Base-by-base conservation (phyloP, 2,113 vertebrate species). In the Daphoenositta chrysoptera region DNA sequence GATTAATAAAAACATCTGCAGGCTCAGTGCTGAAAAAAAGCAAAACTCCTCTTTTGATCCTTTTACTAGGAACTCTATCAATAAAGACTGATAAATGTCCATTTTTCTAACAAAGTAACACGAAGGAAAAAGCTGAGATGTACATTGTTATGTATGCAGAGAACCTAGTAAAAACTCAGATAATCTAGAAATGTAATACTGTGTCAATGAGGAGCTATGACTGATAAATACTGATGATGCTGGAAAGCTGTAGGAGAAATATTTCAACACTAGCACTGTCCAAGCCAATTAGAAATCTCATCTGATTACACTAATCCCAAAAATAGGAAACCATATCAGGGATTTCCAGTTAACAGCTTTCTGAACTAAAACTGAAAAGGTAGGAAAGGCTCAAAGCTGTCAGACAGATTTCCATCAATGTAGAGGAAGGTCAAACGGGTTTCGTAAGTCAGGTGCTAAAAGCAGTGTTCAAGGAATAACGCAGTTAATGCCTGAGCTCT, bases 1-100 rank as follows among this genome's bases (percentile, higher is more conserved):
- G 30, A 92, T 83, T 83, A 91, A 92, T 58, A 89, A 86, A 92
- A 87, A 71, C 56, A 91, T 85, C 60, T 73, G 51, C 70, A 73
- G 66, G 35, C 24, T 39, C 50, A 65, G 6, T 6, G n/a, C 23
- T 42, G 48, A 75, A 82, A 84, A 84, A 87, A 71, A 53, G 13
- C 26, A 83, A 51, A 71, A 64, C 19, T 45, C 22, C 17, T 50
- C 13, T 8, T 27, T 42, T 78, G 56, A 81, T 13, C 18, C 33
- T 54, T 70, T 64, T 47, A 47, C 47, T 45, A 83, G 27, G 42
- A 69, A 72, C 70, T 35, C 31, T 42, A 53, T 70, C 42, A 54
- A 42, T n/a, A 69, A 2, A 65, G 35, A 70, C 16, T 18, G 44
- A 90, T 50, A 81, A 60, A 65, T 13, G 39, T n/a, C 31, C 16